Percentiles rank a stretch among this genome's conserved stretches.
Conservation (phyloP, 2,888 invertebrate genomes). For the Rotaria sp. region DNA sequence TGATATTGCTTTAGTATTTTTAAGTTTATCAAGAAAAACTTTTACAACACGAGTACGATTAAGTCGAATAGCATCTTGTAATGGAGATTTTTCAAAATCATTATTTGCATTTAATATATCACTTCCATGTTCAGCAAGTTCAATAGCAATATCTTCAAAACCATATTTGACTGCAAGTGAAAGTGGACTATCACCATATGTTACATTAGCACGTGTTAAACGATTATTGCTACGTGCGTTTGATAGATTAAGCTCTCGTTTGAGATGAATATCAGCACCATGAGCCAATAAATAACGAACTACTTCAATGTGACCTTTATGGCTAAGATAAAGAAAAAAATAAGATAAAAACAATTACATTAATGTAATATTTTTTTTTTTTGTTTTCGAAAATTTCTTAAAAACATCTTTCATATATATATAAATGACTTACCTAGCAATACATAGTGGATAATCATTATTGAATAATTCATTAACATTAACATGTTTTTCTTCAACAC, state of each 20-base stretch:
- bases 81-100: slow-evolving; percentile 28
- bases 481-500: neutral
- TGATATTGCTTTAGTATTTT: neutral
- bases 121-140: neutral
- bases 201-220: neutral
- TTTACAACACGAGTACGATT: neutral
- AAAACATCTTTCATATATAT: no score
- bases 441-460: slow-evolving; percentile 22
- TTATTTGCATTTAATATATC: neutral
- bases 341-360: neutral
- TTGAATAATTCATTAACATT: slow-evolving; percentile 11
- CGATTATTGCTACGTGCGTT: neutral
- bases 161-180: slow-evolving; percentile 10
- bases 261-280: slow-evolving; percentile 1
- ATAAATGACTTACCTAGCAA: neutral
- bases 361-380: no score
- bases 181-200: neutral
- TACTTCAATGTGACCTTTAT: slow-evolving; percentile 18
- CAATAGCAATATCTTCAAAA: neutral
- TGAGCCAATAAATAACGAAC: neutral
- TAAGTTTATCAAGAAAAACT: neutral
- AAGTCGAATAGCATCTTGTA: slow-evolving; percentile 30
- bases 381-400: no score
- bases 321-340: neutral
- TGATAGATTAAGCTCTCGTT: neutral